phyloP scores from a whole-genome alignment of 2,113 vertebrate species.

The Tamias sibiricus region DNA sequence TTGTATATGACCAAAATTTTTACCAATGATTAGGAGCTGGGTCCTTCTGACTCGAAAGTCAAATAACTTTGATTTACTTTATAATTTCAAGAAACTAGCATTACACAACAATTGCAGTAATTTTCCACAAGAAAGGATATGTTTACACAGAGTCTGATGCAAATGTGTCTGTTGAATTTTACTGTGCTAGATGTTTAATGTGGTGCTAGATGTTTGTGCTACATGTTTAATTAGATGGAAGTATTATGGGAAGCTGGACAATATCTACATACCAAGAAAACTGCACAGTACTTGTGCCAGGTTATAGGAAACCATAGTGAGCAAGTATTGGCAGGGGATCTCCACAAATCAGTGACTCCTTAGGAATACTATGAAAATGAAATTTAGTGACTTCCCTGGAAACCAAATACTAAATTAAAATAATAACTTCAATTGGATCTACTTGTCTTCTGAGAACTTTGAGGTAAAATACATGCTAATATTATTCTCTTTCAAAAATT shows the following conservation, averaged over 20 bases:
- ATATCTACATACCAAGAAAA: not conserved
- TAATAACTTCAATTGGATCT: not conserved
- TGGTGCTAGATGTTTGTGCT: not conserved
- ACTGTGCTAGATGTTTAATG: not conserved
- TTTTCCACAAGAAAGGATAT: not conserved
- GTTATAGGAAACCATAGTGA: not conserved
- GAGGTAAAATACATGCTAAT: not conserved
- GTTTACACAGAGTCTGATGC: not conserved
- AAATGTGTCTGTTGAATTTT: conserved; percentile 1
- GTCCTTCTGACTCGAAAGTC: not conserved
- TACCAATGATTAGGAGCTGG: not conserved
- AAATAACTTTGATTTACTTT: not conserved
- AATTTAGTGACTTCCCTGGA: not conserved
- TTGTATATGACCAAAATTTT: not conserved
- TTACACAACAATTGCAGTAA: not conserved
- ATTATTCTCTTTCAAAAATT: not conserved
- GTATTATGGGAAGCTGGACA: not conserved
- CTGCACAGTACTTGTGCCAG: not conserved
- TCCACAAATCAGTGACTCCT: not conserved
- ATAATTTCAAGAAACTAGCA: not conserved
- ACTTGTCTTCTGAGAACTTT: not conserved
- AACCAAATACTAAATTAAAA: not conserved
- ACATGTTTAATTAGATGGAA: not conserved
- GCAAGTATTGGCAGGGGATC: not conserved
- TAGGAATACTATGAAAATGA: not conserved